A percentile compares a stretch with the other conserved stretches of the same genome.
These are phyloP conservation scores for Cerastis rubricosa DNA, from an alignment of 2,888 invertebrate genomes.

Conservation along the genomic window DNA sequence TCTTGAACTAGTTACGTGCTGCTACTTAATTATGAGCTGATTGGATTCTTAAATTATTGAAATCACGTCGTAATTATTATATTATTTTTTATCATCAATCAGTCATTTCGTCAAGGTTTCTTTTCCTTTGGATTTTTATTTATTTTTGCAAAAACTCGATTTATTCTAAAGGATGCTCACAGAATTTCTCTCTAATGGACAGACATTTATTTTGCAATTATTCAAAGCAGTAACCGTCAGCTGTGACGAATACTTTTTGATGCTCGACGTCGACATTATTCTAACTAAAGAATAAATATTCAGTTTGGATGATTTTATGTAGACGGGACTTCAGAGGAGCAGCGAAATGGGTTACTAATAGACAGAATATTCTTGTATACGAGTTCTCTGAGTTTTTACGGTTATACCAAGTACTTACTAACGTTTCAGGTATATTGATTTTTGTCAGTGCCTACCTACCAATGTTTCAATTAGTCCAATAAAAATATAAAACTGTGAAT, in stretches of 20 bases:
- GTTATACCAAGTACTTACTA: neutral
- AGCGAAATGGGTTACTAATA: constrained; percentile 46
- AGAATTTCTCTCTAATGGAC: constrained; percentile 46
- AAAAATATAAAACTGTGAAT: too few species aligned
- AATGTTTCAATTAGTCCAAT: neutral
- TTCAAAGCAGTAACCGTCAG: constrained; percentile 61
- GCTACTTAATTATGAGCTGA: constrained; percentile 56
- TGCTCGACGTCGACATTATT: constrained; percentile 51
- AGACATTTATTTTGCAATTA: constrained; percentile 59
- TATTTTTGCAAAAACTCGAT: neutral
- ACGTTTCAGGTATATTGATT: neutral
- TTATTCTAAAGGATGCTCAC: constrained; percentile 13
- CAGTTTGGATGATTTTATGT: constrained; percentile 55
- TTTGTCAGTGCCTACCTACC: neutral
- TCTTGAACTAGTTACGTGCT: constrained; percentile 64
- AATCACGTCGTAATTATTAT: constrained; percentile 3
- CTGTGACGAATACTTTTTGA: constrained; percentile 60
- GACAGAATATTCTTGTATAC: constrained; percentile 1
- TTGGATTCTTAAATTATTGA: constrained; percentile 50
- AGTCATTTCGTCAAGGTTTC: neutral
- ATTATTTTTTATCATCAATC: neutral
- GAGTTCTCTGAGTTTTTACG: neutral
- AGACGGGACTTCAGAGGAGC: constrained; percentile 35
- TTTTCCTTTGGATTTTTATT: too few species aligned
- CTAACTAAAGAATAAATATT: constrained; percentile 60